Percentiles rank a stretch among this genome's conserved stretches.
These are phyloP conservation scores for Drosophila greeni DNA, from an alignment of 2,888 invertebrate genomes.

Conservation along the genomic window DNA sequence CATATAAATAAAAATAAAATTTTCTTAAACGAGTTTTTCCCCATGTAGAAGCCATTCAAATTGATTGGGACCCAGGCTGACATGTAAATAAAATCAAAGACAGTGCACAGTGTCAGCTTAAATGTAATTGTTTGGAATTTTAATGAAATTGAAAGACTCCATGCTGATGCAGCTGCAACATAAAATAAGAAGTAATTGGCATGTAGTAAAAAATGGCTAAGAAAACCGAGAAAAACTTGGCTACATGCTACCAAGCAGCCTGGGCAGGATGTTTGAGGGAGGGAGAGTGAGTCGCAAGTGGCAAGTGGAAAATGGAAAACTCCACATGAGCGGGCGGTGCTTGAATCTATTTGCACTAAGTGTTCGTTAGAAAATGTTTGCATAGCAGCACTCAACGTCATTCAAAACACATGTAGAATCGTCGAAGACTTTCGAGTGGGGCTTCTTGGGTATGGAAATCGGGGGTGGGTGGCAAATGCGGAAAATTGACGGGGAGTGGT, in stretches of 20 bases:
- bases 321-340: slow-evolving; percentile 32
- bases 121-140: slow-evolving; percentile 57
- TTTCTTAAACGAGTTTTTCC: neutral
- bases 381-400: slow-evolving; percentile 71
- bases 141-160: slow-evolving; percentile 60
- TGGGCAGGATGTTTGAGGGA: neutral
- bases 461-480: slow-evolving; percentile 23
- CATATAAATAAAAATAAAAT: too few relatives aligned
- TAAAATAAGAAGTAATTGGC: slow-evolving; percentile 67
- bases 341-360: slow-evolving; percentile 69
- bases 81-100: slow-evolving; percentile 39
- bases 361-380: slow-evolving; percentile 73
- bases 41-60: slow-evolving; percentile 15
- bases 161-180: slow-evolving; percentile 31
- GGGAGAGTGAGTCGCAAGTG: slow-evolving; percentile 13
- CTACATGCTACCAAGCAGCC: neutral
- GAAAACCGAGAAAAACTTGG: slow-evolving; percentile 27
- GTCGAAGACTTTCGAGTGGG: slow-evolving; percentile 36
- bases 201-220: slow-evolving; percentile 53
- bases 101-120: slow-evolving; percentile 57
- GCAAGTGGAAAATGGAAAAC: slow-evolving; percentile 30
- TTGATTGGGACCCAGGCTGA: slow-evolving; percentile 24
- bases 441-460: slow-evolving; percentile 42
- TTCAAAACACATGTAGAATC: slow-evolving; percentile 68
- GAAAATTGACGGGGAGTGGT: slow-evolving; percentile 3